Conservation (phyloP, 2,888 invertebrate genomes). For the Orthosia incerta region DNA sequence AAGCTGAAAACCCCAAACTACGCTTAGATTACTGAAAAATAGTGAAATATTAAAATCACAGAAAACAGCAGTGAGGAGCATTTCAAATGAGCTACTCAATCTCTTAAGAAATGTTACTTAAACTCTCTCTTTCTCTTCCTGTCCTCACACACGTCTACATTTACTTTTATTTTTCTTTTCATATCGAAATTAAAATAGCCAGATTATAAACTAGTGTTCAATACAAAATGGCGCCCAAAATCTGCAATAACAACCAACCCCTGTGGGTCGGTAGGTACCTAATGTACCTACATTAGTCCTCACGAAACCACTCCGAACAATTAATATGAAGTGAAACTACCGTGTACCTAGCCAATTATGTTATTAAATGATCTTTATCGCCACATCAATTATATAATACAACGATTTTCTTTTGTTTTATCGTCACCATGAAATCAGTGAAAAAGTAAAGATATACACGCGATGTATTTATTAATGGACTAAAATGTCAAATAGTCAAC, state of each 20-base stretch:
- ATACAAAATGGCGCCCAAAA: not conserved
- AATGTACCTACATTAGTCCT: not conserved
- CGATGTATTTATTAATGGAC: not conserved
- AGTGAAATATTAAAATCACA: too few relatives aligned
- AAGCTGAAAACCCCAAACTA: too few relatives aligned
- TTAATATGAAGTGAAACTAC: slow-evolving; percentile 11
- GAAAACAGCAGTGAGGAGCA: too few relatives aligned
- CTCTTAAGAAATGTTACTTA: too few relatives aligned
- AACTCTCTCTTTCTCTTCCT: too few relatives aligned
- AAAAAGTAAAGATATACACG: slow-evolving; percentile 25
- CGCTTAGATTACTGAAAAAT: too few relatives aligned
- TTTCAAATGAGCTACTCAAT: too few relatives aligned
- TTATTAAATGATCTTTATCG: slow-evolving; percentile 28
- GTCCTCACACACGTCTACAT: too few relatives aligned
- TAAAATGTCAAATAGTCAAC: not conserved
- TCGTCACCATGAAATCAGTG: slow-evolving; percentile 15
- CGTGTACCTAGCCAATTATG: not conserved
- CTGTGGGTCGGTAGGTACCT: too few relatives aligned
- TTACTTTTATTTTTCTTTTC: too few relatives aligned
- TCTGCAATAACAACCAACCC: not conserved
- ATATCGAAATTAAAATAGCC: too few relatives aligned
- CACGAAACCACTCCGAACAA: slow-evolving; percentile 13
- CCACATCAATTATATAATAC: slow-evolving; percentile 14
- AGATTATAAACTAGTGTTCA: too few relatives aligned
- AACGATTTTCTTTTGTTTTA: slow-evolving; percentile 33